Evolutionary conservation across 2,888 invertebrate genomes (phyloP).

Genomic region (Nasonia oneida): DNA sequence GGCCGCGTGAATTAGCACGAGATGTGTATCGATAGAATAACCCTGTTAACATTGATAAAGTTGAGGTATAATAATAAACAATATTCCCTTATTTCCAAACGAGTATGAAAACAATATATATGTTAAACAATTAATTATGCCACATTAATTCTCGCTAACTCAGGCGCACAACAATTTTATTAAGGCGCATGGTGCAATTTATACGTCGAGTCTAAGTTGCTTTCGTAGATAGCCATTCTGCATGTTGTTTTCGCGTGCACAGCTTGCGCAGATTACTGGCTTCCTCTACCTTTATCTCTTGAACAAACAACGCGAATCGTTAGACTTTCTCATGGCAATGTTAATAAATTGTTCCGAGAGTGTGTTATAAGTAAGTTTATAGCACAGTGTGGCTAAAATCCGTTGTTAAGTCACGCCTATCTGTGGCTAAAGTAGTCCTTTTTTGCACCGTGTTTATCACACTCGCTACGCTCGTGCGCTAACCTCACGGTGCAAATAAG

Average conservation of each 20-base stretch:
- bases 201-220: neutral
- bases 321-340: neutral
- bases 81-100: too few species aligned
- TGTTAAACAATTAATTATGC: neutral
- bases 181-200: neutral
- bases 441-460: too few species aligned
- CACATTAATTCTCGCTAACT: neutral
- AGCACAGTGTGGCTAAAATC: too few species aligned
- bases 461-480: too few species aligned
- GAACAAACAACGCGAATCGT: slow-evolving; percentile 8
- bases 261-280: slow-evolving; percentile 10
- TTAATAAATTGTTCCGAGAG: too few species aligned
- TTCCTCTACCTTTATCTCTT: neutral
- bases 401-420: too few species aligned
- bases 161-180: neutral
- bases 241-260: neutral
- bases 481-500: too few species aligned
- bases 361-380: neutral
- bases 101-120: too few species aligned
- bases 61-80: too few species aligned
- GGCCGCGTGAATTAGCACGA: neutral
- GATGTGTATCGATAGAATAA: too few species aligned
- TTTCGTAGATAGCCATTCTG: slow-evolving; percentile 6
- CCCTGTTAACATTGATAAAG: too few species aligned
- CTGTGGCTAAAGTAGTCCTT: too few species aligned